These are phyloP conservation scores for Taenaris catops DNA, from an alignment of 2,888 invertebrate genomes.

Conservation along the genomic window DNA sequence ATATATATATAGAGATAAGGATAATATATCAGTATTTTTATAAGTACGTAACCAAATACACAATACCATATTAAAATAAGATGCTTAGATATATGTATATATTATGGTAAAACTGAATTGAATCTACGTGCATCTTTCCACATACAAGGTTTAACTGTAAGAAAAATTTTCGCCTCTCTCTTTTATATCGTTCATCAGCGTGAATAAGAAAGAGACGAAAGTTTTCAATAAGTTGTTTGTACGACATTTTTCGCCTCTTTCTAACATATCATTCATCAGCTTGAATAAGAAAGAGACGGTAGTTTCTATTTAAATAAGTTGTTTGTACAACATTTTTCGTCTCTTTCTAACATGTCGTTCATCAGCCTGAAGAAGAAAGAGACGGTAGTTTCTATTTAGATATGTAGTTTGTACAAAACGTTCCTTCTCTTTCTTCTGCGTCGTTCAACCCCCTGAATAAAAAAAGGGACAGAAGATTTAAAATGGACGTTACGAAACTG, in stretches of 20 bases:
- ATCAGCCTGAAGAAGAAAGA: not conserved
- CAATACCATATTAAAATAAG: slow-evolving; percentile 8
- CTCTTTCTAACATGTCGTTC: not conserved
- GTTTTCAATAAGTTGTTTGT: not conserved
- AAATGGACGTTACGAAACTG: not conserved
- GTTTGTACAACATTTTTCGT: not conserved
- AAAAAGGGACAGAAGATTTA: not conserved
- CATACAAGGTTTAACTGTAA: too few relatives aligned
- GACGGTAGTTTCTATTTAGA: not conserved
- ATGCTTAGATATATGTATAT: not conserved
- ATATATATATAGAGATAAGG: not conserved
- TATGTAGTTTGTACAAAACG: not conserved
- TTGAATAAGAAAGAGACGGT: not conserved
- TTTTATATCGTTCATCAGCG: not conserved
- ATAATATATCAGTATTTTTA: slow-evolving; percentile 21
- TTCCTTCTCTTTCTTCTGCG: not conserved
- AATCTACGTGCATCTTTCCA: too few relatives aligned
- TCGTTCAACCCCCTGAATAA: not conserved
- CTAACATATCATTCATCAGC: not conserved
- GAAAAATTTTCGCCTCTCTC: not conserved
- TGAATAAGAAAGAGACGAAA: not conserved
- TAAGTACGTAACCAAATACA: slow-evolving; percentile 9
- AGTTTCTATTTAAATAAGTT: not conserved
- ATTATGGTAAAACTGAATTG: too few relatives aligned
- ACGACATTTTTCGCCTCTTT: not conserved